These are phyloP conservation scores for Tetanocera ferruginea DNA, from an alignment of 2,888 invertebrate genomes.

Conservation along the genomic window DNA sequence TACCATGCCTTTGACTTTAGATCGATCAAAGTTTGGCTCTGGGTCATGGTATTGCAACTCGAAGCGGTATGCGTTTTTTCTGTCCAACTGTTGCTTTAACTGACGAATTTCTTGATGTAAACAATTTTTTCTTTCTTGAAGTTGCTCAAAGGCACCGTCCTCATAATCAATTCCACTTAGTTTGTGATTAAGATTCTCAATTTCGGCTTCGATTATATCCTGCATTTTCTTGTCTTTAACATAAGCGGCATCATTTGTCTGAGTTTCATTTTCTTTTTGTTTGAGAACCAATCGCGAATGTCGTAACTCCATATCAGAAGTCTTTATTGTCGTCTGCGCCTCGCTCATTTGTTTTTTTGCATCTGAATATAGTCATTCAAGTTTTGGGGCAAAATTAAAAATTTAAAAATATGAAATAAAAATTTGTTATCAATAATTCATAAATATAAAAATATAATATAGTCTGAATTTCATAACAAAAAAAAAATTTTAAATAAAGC, in stretches of 20 bases:
- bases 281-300: slow-evolving; percentile 76
- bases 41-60: slow-evolving; percentile 85
- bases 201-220: slow-evolving; percentile 72
- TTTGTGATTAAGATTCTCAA: slow-evolving; percentile 71
- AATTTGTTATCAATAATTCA: background rate
- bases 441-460: too few species aligned
- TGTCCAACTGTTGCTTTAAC: slow-evolving; percentile 67
- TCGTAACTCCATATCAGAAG: slow-evolving; percentile 80
- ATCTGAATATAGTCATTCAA: slow-evolving; percentile 69
- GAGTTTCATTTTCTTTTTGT: slow-evolving; percentile 77
- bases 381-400: background rate
- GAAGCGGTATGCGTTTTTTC: slow-evolving; percentile 62
- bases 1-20: slow-evolving; percentile 81
- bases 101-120: slow-evolving; percentile 73
- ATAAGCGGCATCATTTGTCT: slow-evolving; percentile 77
- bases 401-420: background rate
- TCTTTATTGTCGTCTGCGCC: slow-evolving; percentile 83
- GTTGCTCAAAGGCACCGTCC: slow-evolving; percentile 73
- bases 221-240: slow-evolving; percentile 76
- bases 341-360: slow-evolving; percentile 82
- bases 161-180: slow-evolving; percentile 74
- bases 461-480: too few species aligned
- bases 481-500: too few species aligned
- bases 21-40: slow-evolving; percentile 78
- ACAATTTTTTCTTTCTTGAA: slow-evolving; percentile 71